Evolutionary conservation across 2,113 vertebrate species (phyloP).

Genomic region (Protobothrops mucrosquamatus): DNA sequence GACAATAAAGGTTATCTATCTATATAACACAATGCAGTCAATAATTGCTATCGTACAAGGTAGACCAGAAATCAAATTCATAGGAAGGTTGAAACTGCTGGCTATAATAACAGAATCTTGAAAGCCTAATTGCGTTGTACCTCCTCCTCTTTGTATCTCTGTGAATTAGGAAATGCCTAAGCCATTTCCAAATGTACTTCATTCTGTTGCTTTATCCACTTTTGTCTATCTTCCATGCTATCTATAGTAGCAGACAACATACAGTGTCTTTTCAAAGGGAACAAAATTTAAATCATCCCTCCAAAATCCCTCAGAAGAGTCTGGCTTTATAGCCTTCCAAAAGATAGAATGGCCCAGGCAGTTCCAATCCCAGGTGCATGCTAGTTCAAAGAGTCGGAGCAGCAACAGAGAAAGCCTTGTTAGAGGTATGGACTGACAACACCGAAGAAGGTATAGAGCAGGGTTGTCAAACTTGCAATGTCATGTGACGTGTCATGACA

Average conservation of each 20-base stretch:
- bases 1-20: too few relatives aligned
- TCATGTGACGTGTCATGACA: too few relatives aligned
- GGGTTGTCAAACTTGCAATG: too few relatives aligned
- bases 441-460: neutral
- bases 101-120: neutral
- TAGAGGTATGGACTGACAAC: neutral
- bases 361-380: neutral
- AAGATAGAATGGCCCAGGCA: neutral
- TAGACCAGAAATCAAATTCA: neutral
- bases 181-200: neutral
- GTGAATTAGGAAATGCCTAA: neutral
- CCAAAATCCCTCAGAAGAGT: neutral
- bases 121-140: neutral
- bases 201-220: neutral
- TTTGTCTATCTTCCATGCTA: neutral
- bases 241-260: neutral
- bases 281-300: neutral
- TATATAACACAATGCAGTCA: neutral
- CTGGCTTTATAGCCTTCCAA: neutral
- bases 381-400: neutral
- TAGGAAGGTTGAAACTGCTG: neutral
- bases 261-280: neutral
- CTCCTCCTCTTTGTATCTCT: neutral
- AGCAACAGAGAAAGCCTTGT: neutral
- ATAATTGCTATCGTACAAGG: neutral